Conservation (phyloP, 2,888 invertebrate genomes). For the Caenorhabditis auriculariae region DNA sequence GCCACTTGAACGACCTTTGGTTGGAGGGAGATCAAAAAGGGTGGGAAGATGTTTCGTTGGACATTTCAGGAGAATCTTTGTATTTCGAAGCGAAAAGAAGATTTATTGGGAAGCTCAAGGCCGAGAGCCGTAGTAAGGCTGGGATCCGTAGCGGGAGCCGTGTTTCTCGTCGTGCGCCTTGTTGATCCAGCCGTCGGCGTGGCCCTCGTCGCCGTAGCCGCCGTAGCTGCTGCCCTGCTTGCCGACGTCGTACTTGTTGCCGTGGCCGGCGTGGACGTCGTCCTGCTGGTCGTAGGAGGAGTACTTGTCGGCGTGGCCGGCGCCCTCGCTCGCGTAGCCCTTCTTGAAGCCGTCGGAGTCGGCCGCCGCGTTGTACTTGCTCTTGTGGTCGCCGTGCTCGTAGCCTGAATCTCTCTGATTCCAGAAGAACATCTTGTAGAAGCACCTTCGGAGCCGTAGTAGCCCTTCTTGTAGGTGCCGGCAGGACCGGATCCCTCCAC, state of each 20-base stretch:
- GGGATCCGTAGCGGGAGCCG: constrained; percentile 33
- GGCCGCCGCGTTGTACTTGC: constrained; percentile 19
- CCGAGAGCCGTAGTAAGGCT: background rate
- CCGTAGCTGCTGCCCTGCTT: constrained; percentile 25
- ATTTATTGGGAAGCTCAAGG: background rate
- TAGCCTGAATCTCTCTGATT: constrained; percentile 5
- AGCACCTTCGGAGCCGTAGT: constrained; percentile 40
- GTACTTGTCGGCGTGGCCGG: constrained; percentile 32
- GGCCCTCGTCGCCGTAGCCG: constrained; percentile 18
- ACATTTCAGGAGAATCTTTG: background rate
- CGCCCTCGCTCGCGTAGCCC: constrained; percentile 26
- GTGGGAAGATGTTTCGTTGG: no score
- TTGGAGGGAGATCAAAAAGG: no score
- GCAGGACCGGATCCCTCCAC: constrained; percentile 40
- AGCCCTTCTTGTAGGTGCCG: constrained; percentile 44
- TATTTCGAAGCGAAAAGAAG: background rate
- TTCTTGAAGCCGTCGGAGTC: constrained; percentile 36
- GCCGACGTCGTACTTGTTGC: constrained; percentile 21
- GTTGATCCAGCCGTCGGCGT: constrained; percentile 31
- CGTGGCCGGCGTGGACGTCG: constrained; percentile 23
- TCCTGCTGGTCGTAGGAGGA: constrained; percentile 27
- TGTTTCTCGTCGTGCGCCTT: constrained; percentile 6
- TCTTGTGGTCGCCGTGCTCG: constrained; percentile 32
- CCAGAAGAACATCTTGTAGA: background rate
- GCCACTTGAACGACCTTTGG: no score